Evolutionary conservation across 92 coral and sea anemone species (phyloP), one percentile per base, ranked within the genome.

Genomic region (Pocillopora grandis): DNA sequence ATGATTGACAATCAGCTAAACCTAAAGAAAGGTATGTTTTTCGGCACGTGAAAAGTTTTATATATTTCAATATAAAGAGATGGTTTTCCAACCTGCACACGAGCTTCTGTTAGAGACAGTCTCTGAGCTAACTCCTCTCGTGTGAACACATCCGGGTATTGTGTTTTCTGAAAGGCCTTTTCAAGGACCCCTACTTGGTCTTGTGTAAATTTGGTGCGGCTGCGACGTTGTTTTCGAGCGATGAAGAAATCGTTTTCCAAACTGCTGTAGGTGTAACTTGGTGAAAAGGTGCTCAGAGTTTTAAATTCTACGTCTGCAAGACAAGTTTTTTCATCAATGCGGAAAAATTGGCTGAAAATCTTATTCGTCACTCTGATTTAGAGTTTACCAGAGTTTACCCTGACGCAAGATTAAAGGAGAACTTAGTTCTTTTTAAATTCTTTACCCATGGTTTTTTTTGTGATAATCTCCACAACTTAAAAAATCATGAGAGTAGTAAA

Each of bases 101-200:
- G 86, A 9, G 99, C 99, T 80, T 97, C 99, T 65, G 99, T 94
- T 27, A 97, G 90, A 48, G 90, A 90, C 85, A 97, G 80, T 72
- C 99, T 84, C 37, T 97, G 98, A 10, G 99, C 99, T 18, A 96
- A 83, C 67, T 96, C 99, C 69, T 96, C 99, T 62, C 99, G 82
- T 31, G 99, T 96, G 87, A 92, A 96, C 10, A 96, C 99, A 88
- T 96, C 99, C 69, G 99, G 99, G 88, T 97, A 97, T 75, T 97
- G 99, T 9, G 99, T 97, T 79, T 92, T 97, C 88, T 88, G 94
- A 71, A 97, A 97, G 37, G 99, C 99, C 80, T 93, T 93, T 82
- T 97, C 99, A 19, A 97, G 94, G 18, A 92, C 97, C 18, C 89
- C 90, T 23, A 97, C 95, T 71, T 97, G 99, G 19, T 77, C 90